These are phyloP conservation scores for Galagoides demidoff DNA, from an alignment of 2,797 vertebrate species.

Conservation along the genomic window DNA sequence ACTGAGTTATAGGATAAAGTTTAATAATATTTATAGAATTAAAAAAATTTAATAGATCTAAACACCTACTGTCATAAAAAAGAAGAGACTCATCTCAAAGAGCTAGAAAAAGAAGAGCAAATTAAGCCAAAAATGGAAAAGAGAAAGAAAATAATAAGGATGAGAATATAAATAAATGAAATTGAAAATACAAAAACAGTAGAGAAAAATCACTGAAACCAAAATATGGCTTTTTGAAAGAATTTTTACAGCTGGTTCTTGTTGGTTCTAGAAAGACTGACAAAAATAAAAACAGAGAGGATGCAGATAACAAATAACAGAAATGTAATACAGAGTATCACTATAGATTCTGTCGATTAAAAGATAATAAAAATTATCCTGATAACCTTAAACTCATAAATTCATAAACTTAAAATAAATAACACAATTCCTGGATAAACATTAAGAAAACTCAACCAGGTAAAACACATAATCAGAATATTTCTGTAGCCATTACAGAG, in stretches of 20 bases:
- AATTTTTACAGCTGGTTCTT: background rate
- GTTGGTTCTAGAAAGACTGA: background rate
- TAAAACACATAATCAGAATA: background rate
- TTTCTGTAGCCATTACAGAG: background rate
- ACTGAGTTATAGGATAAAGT: background rate
- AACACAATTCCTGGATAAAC: background rate
- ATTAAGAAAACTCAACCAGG: too few relatives aligned
- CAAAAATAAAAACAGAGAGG: background rate
- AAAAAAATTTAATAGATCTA: background rate
- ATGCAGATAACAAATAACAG: background rate
- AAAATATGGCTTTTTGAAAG: background rate
- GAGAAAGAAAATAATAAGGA: background rate
- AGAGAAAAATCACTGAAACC: background rate
- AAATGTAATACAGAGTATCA: background rate
- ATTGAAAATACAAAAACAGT: background rate
- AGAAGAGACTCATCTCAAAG: background rate
- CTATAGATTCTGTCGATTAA: background rate
- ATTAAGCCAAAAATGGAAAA: background rate
- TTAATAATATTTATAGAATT: background rate
- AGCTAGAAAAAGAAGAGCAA: background rate
- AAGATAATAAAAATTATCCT: background rate
- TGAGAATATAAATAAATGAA: background rate
- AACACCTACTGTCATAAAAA: background rate
- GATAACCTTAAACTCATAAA: background rate
- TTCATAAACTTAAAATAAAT: background rate